Conservation (phyloP, 2,888 invertebrate species). For the Petrolisthes cinctipes region DNA sequence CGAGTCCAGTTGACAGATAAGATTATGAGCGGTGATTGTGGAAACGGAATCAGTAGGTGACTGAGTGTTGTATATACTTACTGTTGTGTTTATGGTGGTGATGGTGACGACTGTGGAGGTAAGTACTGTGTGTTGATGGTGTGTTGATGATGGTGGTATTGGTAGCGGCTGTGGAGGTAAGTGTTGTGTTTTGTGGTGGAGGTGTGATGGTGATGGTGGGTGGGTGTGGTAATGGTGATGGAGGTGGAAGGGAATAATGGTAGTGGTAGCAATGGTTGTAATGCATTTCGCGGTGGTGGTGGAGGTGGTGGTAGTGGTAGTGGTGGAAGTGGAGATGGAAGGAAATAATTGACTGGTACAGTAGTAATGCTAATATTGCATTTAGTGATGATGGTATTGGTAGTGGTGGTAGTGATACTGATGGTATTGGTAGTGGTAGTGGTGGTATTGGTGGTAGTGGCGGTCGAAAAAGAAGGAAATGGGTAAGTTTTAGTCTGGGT, state of each 20-base stretch:
- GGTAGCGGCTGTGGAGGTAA: constrained; percentile 12
- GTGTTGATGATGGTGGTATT: constrained; percentile 1
- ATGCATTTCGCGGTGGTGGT: not conserved
- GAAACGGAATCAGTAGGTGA: no score
- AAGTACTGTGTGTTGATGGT: not conserved
- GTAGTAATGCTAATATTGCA: no score
- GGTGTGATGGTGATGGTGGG: not conserved
- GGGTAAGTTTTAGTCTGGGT: no score
- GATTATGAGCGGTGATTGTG: no score
- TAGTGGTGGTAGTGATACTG: not conserved
- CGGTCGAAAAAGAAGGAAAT: no score
- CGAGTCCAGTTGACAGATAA: no score
- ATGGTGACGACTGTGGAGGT: not conserved
- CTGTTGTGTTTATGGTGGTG: not conserved
- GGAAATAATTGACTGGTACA: no score
- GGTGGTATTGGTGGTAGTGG: not conserved
- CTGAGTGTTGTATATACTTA: no score
- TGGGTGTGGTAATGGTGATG: not conserved
- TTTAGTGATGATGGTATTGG: not conserved
- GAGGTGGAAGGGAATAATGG: not conserved
- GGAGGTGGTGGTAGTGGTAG: not conserved
- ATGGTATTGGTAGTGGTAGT: not conserved
- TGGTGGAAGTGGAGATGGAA: no score
- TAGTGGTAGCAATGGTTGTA: not conserved
- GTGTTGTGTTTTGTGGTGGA: not conserved